Percentiles rank a stretch among this genome's conserved stretches.
Conservation (phyloP, 2,113 vertebrate genomes). For the Variabilichromis moorii region DNA sequence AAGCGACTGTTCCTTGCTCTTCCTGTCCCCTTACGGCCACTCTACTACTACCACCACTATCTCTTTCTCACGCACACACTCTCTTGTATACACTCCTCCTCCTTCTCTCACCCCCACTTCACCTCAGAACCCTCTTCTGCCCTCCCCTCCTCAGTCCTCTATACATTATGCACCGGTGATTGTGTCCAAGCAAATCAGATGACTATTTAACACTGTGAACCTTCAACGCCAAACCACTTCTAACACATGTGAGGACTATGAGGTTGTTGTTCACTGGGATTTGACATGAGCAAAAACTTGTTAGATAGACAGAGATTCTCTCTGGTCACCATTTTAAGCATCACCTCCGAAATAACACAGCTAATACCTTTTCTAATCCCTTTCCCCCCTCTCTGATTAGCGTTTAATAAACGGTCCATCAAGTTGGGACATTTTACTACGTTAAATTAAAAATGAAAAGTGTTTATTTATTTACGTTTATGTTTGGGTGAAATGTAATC, state of each 20-base stretch:
- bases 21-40: conserved; percentile 16
- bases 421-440: not conserved
- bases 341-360: not conserved
- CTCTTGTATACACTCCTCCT: conserved; percentile 29
- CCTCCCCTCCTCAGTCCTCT: not conserved
- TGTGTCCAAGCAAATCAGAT: not conserved
- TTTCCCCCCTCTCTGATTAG: not conserved
- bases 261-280: not conserved
- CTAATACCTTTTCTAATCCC: not conserved
- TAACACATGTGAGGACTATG: not conserved
- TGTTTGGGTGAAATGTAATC: not conserved
- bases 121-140: conserved; percentile 17
- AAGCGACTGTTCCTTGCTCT: not conserved
- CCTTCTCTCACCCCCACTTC: conserved; percentile 42
- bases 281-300: not conserved
- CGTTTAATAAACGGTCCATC: not conserved
- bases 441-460: not conserved
- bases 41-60: not conserved
- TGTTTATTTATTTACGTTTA: not conserved
- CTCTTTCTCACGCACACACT: conserved; percentile 4
- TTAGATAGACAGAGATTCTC: not conserved
- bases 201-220: not conserved
- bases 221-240: not conserved
- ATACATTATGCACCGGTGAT: conserved; percentile 6
- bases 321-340: not conserved